Evolutionary conservation across 2,113 vertebrate species (phyloP).

Genomic region (Sander vitreus): DNA sequence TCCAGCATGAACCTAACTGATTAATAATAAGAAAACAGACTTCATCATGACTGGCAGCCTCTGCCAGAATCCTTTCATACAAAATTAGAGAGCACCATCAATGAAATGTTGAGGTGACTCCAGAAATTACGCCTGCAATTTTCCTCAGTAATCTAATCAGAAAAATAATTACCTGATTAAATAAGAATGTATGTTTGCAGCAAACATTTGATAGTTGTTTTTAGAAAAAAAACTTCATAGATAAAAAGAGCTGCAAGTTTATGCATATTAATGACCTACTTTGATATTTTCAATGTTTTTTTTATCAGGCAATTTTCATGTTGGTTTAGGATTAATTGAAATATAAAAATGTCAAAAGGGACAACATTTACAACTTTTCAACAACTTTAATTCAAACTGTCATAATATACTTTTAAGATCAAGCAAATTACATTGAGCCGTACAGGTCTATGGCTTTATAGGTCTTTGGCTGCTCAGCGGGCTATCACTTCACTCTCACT

Average conservation of each 20-base stretch:
- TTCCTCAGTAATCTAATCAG: background rate
- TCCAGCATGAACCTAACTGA: constrained; percentile 48
- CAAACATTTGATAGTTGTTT: constrained; percentile 8
- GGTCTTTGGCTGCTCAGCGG: constrained; percentile 31
- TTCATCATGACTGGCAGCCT: constrained; percentile 36
- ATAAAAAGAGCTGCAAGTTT: background rate
- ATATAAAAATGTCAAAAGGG: background rate
- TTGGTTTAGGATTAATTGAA: background rate
- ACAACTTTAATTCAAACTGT: constrained; percentile 14
- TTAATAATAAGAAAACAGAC: constrained; percentile 46
- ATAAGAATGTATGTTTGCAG: constrained; percentile 1
- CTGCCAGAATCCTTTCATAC: constrained; percentile 22
- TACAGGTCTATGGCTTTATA: background rate
- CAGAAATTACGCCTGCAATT: background rate
- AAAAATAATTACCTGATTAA: constrained; percentile 10
- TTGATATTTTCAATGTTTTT: background rate
- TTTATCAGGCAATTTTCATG: background rate
- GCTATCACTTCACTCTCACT: constrained; percentile 68
- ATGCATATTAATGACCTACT: background rate
- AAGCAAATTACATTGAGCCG: background rate
- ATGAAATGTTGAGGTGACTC: constrained; percentile 2
- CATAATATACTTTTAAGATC: constrained; percentile 25
- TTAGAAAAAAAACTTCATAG: background rate
- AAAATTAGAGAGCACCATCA: constrained; percentile 28
- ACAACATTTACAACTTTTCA: background rate